These are phyloP conservation scores for Sinonovacula constricta DNA, from an alignment of 1,140 invertebrate genomes.

Conservation along the genomic window DNA sequence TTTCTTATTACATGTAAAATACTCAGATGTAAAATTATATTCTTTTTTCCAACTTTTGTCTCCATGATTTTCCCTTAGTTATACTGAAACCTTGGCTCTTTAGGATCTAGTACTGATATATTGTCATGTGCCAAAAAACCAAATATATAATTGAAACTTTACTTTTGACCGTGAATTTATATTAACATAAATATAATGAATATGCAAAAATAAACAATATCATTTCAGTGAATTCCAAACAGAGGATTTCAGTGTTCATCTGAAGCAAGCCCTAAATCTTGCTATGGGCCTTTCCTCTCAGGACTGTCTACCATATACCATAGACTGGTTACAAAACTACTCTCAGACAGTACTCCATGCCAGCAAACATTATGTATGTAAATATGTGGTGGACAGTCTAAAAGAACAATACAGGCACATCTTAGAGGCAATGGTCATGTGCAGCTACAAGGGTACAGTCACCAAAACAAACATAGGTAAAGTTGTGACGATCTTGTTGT, in stretches of 20 bases:
- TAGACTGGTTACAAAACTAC: conserved; percentile 48
- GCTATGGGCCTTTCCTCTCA: conserved; percentile 6
- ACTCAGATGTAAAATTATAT: no score
- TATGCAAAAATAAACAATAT: no score
- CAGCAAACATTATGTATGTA: conserved; percentile 8
- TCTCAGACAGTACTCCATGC: no score
- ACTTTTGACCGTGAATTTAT: no score
- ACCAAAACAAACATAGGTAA: neutral
- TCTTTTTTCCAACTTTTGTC: no score
- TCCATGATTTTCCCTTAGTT: no score
- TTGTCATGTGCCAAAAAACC: no score
- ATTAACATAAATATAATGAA: no score
- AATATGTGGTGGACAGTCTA: conserved; percentile 43
- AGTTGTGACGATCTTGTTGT: neutral
- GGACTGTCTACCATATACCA: conserved; percentile 2
- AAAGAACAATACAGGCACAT: neutral
- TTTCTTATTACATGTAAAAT: no score
- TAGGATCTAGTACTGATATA: no score
- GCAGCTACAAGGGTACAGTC: neutral
- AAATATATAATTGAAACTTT: no score
- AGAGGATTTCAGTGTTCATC: neutral
- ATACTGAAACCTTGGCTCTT: no score
- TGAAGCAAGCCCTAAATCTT: conserved; percentile 33
- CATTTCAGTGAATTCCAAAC: neutral
- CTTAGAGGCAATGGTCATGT: neutral